Evolutionary conservation across 2,113 vertebrate genomes (phyloP).

Genomic region (Nanorana parkeri): DNA sequence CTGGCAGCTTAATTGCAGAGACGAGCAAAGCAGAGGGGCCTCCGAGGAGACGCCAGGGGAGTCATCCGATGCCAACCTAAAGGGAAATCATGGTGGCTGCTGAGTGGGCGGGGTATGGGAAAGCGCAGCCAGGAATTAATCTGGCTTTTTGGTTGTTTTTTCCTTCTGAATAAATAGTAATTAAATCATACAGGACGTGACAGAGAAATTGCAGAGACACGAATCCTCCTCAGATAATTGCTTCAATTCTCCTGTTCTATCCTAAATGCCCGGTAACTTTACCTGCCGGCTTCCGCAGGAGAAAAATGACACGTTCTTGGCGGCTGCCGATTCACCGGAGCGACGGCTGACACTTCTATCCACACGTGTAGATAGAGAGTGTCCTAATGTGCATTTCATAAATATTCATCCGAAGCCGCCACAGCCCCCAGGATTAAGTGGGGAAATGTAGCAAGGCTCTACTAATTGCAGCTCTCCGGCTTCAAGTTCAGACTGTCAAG

Average conservation of each 20-base stretch:
- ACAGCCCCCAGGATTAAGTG: neutral
- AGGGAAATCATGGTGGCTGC: slow-evolving; percentile 21
- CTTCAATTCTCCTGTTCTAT: slow-evolving; percentile 50
- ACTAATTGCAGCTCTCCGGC: slow-evolving; percentile 2
- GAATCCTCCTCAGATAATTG: slow-evolving; percentile 33
- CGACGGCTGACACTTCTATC: neutral
- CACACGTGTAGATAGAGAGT: neutral
- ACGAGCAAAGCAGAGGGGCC: slow-evolving; percentile 1
- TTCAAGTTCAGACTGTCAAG: neutral
- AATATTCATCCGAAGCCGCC: accelerated
- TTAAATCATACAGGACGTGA: slow-evolving; percentile 58
- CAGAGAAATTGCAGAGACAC: slow-evolving; percentile 59
- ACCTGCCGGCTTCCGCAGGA: slow-evolving; percentile 45
- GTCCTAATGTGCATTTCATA: neutral
- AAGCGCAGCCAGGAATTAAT: neutral
- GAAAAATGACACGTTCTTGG: slow-evolving; percentile 45
- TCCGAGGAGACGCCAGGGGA: slow-evolving; percentile 3
- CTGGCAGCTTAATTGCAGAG: slow-evolving; percentile 22
- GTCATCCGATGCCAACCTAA: neutral
- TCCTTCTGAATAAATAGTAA: slow-evolving; percentile 59
- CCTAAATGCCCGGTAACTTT: slow-evolving; percentile 53
- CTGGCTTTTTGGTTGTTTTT: slow-evolving; percentile 28
- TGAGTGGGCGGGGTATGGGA: neutral
- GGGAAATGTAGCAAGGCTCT: too few species aligned
- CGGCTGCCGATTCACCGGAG: neutral